These are phyloP conservation scores for Morpho deidamia DNA, from an alignment of 2,888 invertebrate species.

Conservation along the genomic window DNA sequence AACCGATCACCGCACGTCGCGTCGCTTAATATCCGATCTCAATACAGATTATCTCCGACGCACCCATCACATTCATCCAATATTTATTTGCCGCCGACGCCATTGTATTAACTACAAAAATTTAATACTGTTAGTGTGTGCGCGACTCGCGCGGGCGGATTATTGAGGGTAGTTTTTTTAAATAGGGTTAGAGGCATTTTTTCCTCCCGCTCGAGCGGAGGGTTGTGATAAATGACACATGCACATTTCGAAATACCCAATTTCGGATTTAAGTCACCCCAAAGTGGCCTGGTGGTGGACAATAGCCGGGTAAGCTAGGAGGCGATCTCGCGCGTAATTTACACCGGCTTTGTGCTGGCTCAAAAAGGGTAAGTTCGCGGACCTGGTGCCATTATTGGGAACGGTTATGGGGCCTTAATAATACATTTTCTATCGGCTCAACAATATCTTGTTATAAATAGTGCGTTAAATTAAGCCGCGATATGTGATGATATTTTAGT, in stretches of 20 bases:
- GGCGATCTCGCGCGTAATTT: conserved; percentile 58
- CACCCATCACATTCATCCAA: conserved; percentile 55
- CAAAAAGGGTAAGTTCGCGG: conserved; percentile 47
- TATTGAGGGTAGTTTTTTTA: conserved; percentile 72
- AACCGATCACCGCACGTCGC: conserved; percentile 23
- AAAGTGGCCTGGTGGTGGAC: conserved; percentile 74
- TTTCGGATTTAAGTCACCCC: conserved; percentile 80
- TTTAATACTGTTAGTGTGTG: conserved; percentile 74
- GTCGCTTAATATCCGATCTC: conserved; percentile 42
- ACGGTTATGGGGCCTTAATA: conserved; percentile 63
- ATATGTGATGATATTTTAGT: no score
- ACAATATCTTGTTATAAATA: conserved; percentile 58
- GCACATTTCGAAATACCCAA: conserved; percentile 80
- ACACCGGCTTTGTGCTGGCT: conserved; percentile 46
- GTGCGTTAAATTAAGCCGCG: conserved; percentile 15
- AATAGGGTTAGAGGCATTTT: conserved; percentile 70
- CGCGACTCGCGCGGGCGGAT: conserved; percentile 60
- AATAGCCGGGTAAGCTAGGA: conserved; percentile 44
- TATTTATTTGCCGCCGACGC: conserved; percentile 66
- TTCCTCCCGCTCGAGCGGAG: conserved; percentile 53
- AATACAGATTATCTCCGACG: conserved; percentile 58
- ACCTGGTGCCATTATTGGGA: conserved; percentile 45
- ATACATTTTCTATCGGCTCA: conserved; percentile 62
- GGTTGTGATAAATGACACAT: conserved; percentile 80
- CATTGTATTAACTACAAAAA: conserved; percentile 71